Evolutionary conservation across 2,797 vertebrate species (phyloP).

Genomic region (Parambassis ranga): DNA sequence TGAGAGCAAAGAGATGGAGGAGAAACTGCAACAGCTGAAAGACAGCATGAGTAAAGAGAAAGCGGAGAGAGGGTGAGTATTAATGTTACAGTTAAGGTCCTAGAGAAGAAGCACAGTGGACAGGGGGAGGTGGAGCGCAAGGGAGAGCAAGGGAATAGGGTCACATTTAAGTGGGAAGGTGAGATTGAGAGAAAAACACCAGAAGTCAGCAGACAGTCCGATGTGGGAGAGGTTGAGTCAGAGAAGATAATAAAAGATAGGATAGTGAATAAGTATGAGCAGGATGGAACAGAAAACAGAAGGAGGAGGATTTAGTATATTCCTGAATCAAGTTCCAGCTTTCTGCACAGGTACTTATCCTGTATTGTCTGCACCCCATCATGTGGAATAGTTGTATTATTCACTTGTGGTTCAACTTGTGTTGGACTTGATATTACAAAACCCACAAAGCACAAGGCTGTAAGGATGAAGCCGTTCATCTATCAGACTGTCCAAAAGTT

Average conservation of each 20-base stretch:
- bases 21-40: constrained; percentile 83
- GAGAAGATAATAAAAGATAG: neutral
- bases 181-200: constrained; percentile 1
- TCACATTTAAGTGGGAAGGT: neutral
- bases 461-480: neutral
- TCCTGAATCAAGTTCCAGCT: neutral
- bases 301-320: neutral
- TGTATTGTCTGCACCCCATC: neutral
- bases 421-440: neutral
- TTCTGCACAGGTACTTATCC: neutral
- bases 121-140: neutral
- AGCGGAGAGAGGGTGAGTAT: constrained; percentile 86
- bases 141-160: neutral
- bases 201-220: neutral
- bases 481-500: neutral
- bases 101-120: neutral
- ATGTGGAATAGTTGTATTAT: neutral
- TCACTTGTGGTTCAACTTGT: neutral
- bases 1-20: constrained; percentile 87
- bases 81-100: constrained; percentile 1
- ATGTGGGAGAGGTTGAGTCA: neutral
- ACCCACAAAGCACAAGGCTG: neutral
- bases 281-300: neutral
- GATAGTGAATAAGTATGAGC: neutral
- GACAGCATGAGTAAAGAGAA: constrained; percentile 86